phyloP scores from a whole-genome alignment of 2,888 invertebrate genomes.

The Lithosia quadra region DNA sequence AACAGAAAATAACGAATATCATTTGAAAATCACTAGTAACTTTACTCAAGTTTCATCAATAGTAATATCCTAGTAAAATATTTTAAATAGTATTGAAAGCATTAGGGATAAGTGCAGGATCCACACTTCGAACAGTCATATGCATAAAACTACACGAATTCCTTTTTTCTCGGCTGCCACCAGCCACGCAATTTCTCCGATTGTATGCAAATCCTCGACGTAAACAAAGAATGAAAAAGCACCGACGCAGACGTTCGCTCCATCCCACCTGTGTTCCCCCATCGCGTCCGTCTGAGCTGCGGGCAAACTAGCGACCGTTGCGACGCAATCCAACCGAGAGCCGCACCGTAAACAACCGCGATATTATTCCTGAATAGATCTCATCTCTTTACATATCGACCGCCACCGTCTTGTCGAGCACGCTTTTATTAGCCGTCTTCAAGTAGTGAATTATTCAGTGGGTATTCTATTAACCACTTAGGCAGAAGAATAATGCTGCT shows the following conservation, averaged over 20 bases:
- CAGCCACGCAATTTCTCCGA: constrained; percentile 83
- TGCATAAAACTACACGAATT: constrained; percentile 76
- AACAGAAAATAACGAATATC: background rate
- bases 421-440: constrained; percentile 78
- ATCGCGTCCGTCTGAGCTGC: constrained; percentile 67
- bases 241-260: constrained; percentile 76
- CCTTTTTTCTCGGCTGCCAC: constrained; percentile 72
- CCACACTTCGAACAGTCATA: constrained; percentile 64
- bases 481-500: constrained; percentile 79
- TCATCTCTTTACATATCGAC: constrained; percentile 80
- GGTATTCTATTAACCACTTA: constrained; percentile 80
- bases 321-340: constrained; percentile 66
- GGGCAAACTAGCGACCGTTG: constrained; percentile 65
- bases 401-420: constrained; percentile 74
- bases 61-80: constrained; percentile 15
- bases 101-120: constrained; percentile 51
- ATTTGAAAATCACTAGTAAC: background rate
- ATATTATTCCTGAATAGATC: constrained; percentile 80
- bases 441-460: constrained; percentile 80
- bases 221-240: constrained; percentile 85
- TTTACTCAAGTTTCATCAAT: background rate
- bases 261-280: constrained; percentile 72
- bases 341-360: constrained; percentile 70
- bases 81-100: constrained; percentile 25
- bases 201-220: constrained; percentile 84